A percentile compares a stretch with the other conserved stretches of the same genome.
Conservation (phyloP, 1,140 invertebrate species). For the Ceratina calcarata region DNA sequence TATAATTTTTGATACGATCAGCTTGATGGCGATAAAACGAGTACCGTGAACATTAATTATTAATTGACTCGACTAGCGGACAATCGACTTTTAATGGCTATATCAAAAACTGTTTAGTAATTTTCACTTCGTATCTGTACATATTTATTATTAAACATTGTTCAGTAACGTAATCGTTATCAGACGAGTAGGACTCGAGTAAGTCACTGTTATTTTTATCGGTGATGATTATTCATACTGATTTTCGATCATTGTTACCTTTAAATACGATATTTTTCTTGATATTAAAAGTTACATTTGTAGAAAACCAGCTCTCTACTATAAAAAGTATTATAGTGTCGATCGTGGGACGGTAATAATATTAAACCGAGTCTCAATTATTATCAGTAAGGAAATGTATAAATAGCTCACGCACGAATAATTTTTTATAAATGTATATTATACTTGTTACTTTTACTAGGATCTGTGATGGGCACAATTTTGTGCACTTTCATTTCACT, state of each 20-base stretch:
- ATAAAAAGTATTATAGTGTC: slow-evolving; percentile 58
- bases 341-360: slow-evolving; percentile 33
- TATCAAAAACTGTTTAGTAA: slow-evolving; percentile 40
- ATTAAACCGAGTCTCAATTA: slow-evolving; percentile 11
- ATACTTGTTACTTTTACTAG: slow-evolving; percentile 55
- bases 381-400: slow-evolving; percentile 28
- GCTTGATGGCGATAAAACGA: slow-evolving; percentile 26
- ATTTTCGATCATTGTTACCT: slow-evolving; percentile 34
- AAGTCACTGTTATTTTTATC: slow-evolving; percentile 50
- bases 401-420: slow-evolving; percentile 46
- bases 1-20: slow-evolving; percentile 42
- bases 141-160: slow-evolving; percentile 42
- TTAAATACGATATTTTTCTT: slow-evolving; percentile 32
- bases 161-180: slow-evolving; percentile 49
- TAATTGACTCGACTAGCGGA: slow-evolving; percentile 43
- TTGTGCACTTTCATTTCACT: slow-evolving; percentile 29
- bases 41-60: slow-evolving; percentile 19
- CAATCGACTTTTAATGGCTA: slow-evolving; percentile 60
- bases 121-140: slow-evolving; percentile 54
- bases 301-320: slow-evolving; percentile 58
- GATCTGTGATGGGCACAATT: slow-evolving; percentile 53
- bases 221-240: slow-evolving; percentile 32
- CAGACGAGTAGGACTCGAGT: slow-evolving; percentile 52
- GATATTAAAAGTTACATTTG: slow-evolving; percentile 53
- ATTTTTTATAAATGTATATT: slow-evolving; percentile 53